Base-by-base conservation (phyloP, 2,888 invertebrate genomes). In the Cheilosia impressa region DNA sequence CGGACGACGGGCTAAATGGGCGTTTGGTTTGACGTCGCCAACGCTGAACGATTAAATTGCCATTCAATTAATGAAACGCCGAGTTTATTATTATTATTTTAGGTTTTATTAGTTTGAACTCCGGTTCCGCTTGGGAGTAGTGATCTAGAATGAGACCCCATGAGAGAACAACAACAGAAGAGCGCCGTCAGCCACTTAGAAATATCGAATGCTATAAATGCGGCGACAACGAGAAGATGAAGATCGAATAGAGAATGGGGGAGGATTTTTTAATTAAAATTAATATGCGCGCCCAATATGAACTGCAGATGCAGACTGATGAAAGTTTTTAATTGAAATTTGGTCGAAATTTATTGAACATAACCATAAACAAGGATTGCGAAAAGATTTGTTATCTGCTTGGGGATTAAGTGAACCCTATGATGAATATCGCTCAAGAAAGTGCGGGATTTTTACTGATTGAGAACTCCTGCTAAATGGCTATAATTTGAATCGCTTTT, bases 31-130 rank as follows among this genome's bases (percentile, higher is more conserved):
- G 69, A 77, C 47, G 68, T 73, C 57, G 71, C 63, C 34, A 62
- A 80, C 65, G 84, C 80, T 71, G 80, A 84, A 73, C 80, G 69
- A 80, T 84, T 66, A 75, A 84, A 84, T 80, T 80, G 84, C 73
- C 75, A 71, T 80, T 79, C 80, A 84, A 84, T 84, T 84, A 80
- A 80, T 50, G 53, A 68, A 41, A 22, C 47, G 69, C 27, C 22
- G 41, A 52, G 53, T 63, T 53, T 72, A n/a, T 38, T 31, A 19
- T 24, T 52, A 19, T 24, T 52, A 17, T 63, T 47, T 53, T 45
- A 43, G 53, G 63, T 31, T 79, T 65, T 53, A 65, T 79, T 71
- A 43, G 43, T 80, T 73, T 73, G 80, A 65, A 58, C 63, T 69
- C 34, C 65, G 69, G 79, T 80, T 79, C 73, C 73, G 75, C 69